These are phyloP conservation scores for Pogonomyrmex barbatus DNA, from an alignment of 1,140 invertebrate genomes.

Conservation along the genomic window DNA sequence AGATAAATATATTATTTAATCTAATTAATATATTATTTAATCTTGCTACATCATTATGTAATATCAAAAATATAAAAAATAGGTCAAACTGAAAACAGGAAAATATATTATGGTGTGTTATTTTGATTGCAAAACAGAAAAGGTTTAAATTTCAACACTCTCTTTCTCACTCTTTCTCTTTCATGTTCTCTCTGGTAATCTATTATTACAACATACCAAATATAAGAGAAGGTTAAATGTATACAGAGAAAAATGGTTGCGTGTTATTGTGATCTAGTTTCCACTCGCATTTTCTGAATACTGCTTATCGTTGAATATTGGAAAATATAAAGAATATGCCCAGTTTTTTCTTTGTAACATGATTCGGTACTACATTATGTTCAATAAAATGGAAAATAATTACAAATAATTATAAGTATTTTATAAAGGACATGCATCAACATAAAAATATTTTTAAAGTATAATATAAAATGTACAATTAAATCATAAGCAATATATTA, in stretches of 20 bases:
- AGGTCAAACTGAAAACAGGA: neutral
- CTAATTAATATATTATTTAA: neutral
- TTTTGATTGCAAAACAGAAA: neutral
- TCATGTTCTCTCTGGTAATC: conserved; percentile 16
- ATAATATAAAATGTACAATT: neutral
- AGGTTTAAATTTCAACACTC: conserved; percentile 10
- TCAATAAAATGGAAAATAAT: neutral
- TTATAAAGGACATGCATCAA: neutral
- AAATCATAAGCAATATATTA: neutral
- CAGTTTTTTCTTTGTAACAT: conserved; percentile 11
- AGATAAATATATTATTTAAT: conserved; percentile 6
- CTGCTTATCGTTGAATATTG: conserved; percentile 37
- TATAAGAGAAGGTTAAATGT: neutral
- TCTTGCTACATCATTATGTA: neutral
- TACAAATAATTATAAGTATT: neutral
- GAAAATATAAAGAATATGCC: neutral
- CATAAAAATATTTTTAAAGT: neutral
- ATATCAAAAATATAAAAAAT: conserved; percentile 3
- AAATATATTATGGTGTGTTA: conserved; percentile 4
- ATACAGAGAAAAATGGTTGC: neutral
- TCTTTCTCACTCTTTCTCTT: too few species aligned
- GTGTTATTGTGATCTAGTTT: conserved; percentile 50
- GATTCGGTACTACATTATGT: neutral
- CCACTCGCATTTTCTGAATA: conserved; percentile 31
- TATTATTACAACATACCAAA: conserved; percentile 33